Evolutionary conservation across 2,113 vertebrate species (phyloP).

Genomic region (Sceloporus tristichus): DNA sequence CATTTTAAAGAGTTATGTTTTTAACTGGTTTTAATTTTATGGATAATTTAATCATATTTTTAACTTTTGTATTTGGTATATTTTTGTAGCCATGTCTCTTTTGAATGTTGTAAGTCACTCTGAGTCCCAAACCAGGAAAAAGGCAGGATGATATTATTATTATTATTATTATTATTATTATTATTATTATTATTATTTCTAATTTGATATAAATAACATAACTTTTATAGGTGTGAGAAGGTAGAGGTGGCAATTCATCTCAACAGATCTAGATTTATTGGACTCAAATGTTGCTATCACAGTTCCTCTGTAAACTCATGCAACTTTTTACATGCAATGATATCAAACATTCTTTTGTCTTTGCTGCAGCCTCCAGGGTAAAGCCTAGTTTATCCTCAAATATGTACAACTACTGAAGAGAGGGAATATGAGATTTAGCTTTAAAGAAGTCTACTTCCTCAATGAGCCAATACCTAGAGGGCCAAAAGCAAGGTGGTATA

Average conservation of each 20-base stretch:
- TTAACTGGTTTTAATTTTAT: too few species aligned
- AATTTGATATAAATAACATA: too few species aligned
- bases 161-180: too few species aligned
- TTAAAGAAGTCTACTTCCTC: conserved; percentile 47
- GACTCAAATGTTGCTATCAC: not conserved
- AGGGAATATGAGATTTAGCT: conserved; percentile 44
- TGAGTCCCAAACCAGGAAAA: too few species aligned
- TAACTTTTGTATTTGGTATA: too few species aligned
- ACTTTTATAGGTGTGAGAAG: not conserved
- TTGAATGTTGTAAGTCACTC: too few species aligned
- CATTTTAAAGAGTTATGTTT: too few species aligned
- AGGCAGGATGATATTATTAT: too few species aligned
- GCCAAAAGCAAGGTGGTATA: conserved; percentile 7
- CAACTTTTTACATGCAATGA: conserved; percentile 34
- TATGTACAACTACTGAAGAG: conserved; percentile 48
- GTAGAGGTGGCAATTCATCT: not conserved
- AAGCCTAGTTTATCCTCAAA: conserved; percentile 34
- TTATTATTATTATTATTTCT: too few species aligned
- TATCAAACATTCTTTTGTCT: not conserved
- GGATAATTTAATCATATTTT: too few species aligned
- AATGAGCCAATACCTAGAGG: not conserved
- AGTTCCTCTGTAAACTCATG: conserved; percentile 30
- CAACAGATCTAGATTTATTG: conserved; percentile 21
- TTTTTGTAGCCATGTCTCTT: too few species aligned
- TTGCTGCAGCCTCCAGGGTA: conserved; percentile 4